Conservation (phyloP, 2,797 vertebrate species). For the Scyliorhinus canicula region DNA sequence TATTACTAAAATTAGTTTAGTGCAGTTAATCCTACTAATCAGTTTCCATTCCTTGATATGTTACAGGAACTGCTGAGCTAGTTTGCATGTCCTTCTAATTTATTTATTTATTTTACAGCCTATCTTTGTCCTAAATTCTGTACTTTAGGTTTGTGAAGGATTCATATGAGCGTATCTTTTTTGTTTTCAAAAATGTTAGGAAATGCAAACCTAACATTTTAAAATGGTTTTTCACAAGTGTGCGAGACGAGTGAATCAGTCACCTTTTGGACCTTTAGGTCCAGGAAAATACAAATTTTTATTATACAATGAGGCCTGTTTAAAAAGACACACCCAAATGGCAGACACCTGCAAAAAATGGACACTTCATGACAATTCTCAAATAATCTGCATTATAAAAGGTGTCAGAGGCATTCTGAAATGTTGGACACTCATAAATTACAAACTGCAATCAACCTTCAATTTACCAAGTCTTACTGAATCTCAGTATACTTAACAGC, state of each 20-base stretch:
- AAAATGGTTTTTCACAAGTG: not conserved
- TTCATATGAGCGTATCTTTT: not conserved
- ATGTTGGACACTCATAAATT: not conserved
- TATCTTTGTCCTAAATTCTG: not conserved
- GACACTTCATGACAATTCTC: not conserved
- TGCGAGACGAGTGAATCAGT: slow-evolving; percentile 51
- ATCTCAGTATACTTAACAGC: not conserved
- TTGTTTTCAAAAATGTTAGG: not conserved
- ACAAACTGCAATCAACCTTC: not conserved
- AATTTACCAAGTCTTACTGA: not conserved
- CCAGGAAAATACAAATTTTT: slow-evolving; percentile 48
- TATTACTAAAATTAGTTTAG: not conserved
- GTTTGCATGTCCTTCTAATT: not conserved
- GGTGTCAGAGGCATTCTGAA: not conserved
- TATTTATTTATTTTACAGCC: not conserved
- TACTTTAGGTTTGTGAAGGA: not conserved
- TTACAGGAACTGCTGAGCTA: not conserved
- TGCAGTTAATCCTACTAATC: not conserved
- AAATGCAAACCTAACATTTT: not conserved
- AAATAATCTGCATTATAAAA: not conserved
- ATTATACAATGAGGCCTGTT: not conserved
- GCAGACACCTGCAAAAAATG: not conserved
- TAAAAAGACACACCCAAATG: not conserved
- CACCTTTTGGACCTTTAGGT: slow-evolving; percentile 58
- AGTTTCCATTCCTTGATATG: not conserved